Percentiles rank a stretch among this genome's conserved stretches.
Conservation (phyloP, 2,113 vertebrate species). For the Centropus unirufus region DNA sequence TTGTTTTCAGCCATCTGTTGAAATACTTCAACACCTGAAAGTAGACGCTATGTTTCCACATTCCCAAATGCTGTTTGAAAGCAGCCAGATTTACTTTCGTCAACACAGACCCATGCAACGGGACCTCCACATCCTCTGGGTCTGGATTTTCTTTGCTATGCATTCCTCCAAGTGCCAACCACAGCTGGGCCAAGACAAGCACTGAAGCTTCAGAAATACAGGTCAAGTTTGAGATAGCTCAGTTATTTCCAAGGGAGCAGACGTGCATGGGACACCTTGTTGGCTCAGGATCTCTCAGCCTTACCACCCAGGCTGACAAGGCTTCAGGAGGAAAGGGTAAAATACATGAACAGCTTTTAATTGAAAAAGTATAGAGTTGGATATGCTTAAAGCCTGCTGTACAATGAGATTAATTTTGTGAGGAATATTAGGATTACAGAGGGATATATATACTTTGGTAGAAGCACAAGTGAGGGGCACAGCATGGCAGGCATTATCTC, state of each 20-base stretch:
- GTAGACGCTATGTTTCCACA: background rate
- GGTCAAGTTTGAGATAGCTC: background rate
- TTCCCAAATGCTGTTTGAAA: background rate
- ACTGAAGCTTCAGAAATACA: accelerated
- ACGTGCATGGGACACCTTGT: background rate
- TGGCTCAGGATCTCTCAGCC: background rate
- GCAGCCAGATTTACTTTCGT: background rate
- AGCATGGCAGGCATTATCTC: background rate
- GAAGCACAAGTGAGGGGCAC: accelerated
- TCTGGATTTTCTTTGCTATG: too few relatives aligned
- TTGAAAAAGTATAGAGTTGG: background rate
- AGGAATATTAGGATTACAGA: background rate
- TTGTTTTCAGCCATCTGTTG: background rate
- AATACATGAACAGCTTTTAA: background rate
- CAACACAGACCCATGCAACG: background rate
- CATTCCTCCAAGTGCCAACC: background rate
- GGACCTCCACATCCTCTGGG: background rate
- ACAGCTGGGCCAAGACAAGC: background rate
- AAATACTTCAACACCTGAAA: background rate
- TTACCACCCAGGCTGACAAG: background rate
- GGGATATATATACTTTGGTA: background rate
- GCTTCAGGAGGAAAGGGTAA: background rate
- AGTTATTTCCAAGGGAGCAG: background rate
- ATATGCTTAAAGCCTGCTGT: background rate
- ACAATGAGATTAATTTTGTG: accelerated